These are phyloP conservation scores for Heliconius aoede DNA, from an alignment of 2,888 invertebrate species.

Conservation along the genomic window DNA sequence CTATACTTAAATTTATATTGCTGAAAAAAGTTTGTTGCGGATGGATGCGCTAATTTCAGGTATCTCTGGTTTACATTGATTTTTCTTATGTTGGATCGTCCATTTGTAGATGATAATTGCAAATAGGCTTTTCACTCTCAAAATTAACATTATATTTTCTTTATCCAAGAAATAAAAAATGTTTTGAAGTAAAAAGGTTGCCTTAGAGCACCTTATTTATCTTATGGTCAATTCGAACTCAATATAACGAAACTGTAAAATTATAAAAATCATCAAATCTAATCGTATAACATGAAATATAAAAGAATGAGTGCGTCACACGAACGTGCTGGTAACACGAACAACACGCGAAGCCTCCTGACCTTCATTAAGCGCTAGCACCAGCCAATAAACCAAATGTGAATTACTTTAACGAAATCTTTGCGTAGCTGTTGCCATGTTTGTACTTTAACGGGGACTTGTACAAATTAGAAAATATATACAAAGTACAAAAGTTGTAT, in stretches of 20 bases:
- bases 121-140: too few relatives aligned
- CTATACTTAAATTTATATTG: too few relatives aligned
- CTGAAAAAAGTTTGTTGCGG: too few relatives aligned
- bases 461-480: too few relatives aligned
- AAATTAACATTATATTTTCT: too few relatives aligned
- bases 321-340: neutral
- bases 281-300: neutral
- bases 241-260: neutral
- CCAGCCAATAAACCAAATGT: slow-evolving; percentile 11
- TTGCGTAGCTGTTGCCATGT: neutral
- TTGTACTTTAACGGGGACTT: neutral
- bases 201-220: neutral
- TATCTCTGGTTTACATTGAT: too few relatives aligned
- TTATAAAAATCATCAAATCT: slow-evolving; percentile 1
- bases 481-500: too few relatives aligned
- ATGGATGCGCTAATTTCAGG: too few relatives aligned
- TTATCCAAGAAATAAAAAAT: too few relatives aligned
- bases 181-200: too few relatives aligned
- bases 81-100: too few relatives aligned
- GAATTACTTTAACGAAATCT: slow-evolving; percentile 4
- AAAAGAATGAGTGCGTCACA: neutral
- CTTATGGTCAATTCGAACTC: neutral
- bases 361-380: slow-evolving; percentile 10
- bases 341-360: slow-evolving; percentile 10
- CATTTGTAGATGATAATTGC: too few relatives aligned